These are phyloP conservation scores for Tachina lurida DNA, from an alignment of 2,888 invertebrate species.

Conservation along the genomic window DNA sequence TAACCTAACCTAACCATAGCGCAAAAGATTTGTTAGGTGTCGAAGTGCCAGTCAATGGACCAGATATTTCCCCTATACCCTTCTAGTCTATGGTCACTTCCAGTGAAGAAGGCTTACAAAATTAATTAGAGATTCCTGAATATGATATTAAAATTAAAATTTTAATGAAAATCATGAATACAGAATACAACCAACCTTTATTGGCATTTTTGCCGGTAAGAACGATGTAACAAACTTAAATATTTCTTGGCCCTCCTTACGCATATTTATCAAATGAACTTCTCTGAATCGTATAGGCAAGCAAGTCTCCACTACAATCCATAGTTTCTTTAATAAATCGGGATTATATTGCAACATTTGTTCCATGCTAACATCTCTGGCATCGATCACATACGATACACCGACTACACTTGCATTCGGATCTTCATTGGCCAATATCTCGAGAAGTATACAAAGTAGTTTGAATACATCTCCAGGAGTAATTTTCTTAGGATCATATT, in stretches of 20 bases:
- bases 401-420: conserved; percentile 76
- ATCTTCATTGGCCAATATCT: conserved; percentile 76
- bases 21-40: too few relatives aligned
- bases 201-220: conserved; percentile 75
- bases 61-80: too few relatives aligned
- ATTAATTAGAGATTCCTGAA: too few relatives aligned
- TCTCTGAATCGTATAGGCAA: conserved; percentile 76
- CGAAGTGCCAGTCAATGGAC: too few relatives aligned
- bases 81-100: too few relatives aligned
- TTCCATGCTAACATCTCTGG: conserved; percentile 76
- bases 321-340: conserved; percentile 76
- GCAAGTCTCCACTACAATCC: conserved; percentile 75
- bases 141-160: too few relatives aligned
- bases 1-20: too few relatives aligned
- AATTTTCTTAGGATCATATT: conserved; percentile 76
- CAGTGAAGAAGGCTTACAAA: too few relatives aligned
- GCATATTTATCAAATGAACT: conserved; percentile 78
- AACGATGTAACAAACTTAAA: conserved; percentile 77
- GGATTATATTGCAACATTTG: conserved; percentile 78
- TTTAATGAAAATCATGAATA: too few relatives aligned
- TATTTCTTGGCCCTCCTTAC: conserved; percentile 74
- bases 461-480: conserved; percentile 77
- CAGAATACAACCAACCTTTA: conserved; percentile 74
- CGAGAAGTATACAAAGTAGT: conserved; percentile 77
- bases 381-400: conserved; percentile 76